Conservation (phyloP, 2,888 invertebrate species). For the Amblyteles armatorius region DNA sequence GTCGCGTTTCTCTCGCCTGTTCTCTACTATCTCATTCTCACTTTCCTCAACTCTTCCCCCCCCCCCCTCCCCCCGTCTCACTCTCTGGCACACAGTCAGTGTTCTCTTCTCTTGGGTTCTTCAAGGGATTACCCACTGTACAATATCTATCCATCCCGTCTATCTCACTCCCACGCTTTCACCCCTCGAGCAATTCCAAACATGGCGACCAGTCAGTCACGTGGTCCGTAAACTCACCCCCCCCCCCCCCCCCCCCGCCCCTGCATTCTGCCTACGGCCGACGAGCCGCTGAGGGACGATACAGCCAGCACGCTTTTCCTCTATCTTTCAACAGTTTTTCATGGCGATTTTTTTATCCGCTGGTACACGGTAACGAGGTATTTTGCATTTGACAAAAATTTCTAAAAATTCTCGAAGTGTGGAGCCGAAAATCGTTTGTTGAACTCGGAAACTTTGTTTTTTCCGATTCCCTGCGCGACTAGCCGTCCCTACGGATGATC, state of each 20-base stretch:
- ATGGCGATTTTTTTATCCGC: not conserved
- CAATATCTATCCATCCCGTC: constrained; percentile 26
- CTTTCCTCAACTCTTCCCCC: constrained; percentile 30
- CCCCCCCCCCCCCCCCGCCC: not conserved
- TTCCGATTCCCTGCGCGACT: not conserved
- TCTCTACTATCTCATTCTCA: constrained; percentile 64
- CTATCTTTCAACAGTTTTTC: constrained; percentile 21
- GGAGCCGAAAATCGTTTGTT: not conserved
- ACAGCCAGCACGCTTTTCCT: constrained; percentile 61
- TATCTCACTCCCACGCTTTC: constrained; percentile 29
- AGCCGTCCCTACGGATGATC: not conserved
- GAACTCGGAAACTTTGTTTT: not conserved
- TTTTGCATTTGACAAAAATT: too few species aligned
- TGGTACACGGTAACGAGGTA: too few species aligned
- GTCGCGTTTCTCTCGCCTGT: constrained; percentile 42
- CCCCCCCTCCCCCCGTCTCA: constrained; percentile 16
- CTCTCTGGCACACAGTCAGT: constrained; percentile 20
- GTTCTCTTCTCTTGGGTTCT: constrained; percentile 48
- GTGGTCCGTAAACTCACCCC: constrained; percentile 70
- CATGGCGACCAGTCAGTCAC: constrained; percentile 80
- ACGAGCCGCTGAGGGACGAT: constrained; percentile 60
- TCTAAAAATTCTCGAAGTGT: too few species aligned
- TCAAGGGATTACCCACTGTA: constrained; percentile 58
- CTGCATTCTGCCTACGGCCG: constrained; percentile 42
- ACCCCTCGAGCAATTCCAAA: constrained; percentile 70